phyloP scores from a whole-genome alignment of 2,888 invertebrate genomes.

The Cephus rjabovi region DNA sequence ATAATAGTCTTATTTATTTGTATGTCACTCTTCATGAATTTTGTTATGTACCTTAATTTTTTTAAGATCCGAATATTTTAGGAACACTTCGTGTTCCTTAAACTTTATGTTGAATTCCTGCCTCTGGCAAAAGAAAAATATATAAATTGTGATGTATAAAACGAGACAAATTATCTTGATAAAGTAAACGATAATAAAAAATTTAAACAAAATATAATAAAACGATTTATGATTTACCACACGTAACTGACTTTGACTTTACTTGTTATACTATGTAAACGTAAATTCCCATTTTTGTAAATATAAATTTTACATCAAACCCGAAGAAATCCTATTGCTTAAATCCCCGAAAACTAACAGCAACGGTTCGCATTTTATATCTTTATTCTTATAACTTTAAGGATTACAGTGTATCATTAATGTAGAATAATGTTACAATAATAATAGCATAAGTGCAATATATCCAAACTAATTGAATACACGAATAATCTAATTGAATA shows the following conservation, averaged over 20 bases:
- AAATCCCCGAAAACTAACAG: not conserved
- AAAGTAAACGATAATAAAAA: not conserved
- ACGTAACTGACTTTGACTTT: not conserved
- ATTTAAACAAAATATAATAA: not conserved
- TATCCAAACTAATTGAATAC: conserved; percentile 9
- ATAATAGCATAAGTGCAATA: conserved; percentile 12
- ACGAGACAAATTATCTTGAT: not conserved
- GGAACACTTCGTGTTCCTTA: not conserved
- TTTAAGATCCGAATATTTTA: not conserved
- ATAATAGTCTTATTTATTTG: not conserved
- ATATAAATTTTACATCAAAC: not conserved
- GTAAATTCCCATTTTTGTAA: not conserved
- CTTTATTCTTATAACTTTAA: conserved; percentile 23
- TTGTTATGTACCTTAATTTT: not conserved
- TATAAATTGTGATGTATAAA: not conserved
- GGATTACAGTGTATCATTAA: conserved; percentile 14
- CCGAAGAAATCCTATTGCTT: not conserved
- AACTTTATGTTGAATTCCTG: not conserved
- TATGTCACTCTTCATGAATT: not conserved
- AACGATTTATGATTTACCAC: not conserved
- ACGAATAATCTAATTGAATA: conserved; percentile 9
- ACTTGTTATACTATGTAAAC: not conserved
- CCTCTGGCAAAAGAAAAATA: not conserved
- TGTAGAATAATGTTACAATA: conserved; percentile 12
- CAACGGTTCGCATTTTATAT: not conserved